Evolutionary conservation across 2,797 vertebrate genomes (phyloP), one percentile per base, ranked within the genome.

Genomic region (Chromis chromis): DNA sequence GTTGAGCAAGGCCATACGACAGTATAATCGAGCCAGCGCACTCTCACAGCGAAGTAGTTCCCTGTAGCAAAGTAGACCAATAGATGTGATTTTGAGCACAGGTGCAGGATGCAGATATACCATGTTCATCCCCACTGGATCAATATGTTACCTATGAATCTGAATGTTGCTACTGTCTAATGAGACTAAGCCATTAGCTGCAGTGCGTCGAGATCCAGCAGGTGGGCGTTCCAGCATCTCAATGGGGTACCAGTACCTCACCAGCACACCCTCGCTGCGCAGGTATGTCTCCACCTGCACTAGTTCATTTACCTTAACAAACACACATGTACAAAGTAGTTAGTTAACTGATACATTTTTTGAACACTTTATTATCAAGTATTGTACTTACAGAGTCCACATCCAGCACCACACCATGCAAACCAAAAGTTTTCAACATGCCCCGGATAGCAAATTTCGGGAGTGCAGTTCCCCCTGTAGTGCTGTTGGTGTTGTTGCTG

Each of bases 171-270:
- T 97, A 50, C 96, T 99, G 89, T 99, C 97, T 73, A 99, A 79
- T 33, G 97, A 97, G 64, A 99, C 96, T 50, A 99, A 90, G 1
- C 98, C 98, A 4, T 98, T 99, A n/a, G 98, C 97, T 0, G 97
- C 97, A 65, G 97, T 99, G 69, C 98, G 95, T 70, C 98, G 94
- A 64, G 98, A 98, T 12, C 98, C 98, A 6, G 96, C 96, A 1
- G 97, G 98, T 0, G 98, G 97, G 22, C 97, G 95, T 84, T 99
- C 98, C 55, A 99, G 84, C 96, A 98, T 98, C 86, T 99, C 98
- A 39, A 99, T 99, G 11, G 98, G 98, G 52, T 99, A 99, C 98
- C 98, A 99, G 91, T 99, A 99, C 49, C 98, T 94, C 11, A 99
- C 98, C 76, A 99, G 90, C n/a, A 99, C 97, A 0, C 98, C 98